A percentile compares a stretch with the other conserved stretches of the same genome.
These are phyloP conservation scores for Yasuhikotakia modesta DNA, from an alignment of 2,797 vertebrate genomes.

Conservation along the genomic window DNA sequence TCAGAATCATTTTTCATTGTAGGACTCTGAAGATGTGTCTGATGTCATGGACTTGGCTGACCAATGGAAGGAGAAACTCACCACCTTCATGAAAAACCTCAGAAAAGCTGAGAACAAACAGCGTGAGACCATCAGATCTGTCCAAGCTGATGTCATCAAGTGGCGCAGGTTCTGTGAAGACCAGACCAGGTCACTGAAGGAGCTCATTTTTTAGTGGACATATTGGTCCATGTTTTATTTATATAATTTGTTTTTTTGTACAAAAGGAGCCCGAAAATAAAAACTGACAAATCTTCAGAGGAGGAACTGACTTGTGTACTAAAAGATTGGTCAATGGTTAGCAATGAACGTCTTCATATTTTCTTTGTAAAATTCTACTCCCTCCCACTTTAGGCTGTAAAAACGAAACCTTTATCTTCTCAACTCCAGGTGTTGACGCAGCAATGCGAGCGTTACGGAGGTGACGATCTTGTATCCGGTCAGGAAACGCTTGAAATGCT, in stretches of 20 bases:
- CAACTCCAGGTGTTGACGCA: constrained; percentile 70
- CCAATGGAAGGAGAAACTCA: constrained; percentile 73
- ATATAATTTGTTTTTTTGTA: neutral
- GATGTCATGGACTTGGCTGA: constrained; percentile 70
- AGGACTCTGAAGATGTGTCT: constrained; percentile 81
- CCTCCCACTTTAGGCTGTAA: neutral
- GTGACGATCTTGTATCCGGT: constrained; percentile 70
- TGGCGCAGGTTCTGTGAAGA: constrained; percentile 70
- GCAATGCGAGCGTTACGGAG: constrained; percentile 72
- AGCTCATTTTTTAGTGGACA: neutral
- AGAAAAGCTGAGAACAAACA: constrained; percentile 69
- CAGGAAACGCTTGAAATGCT: constrained; percentile 73
- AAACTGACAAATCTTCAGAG: constrained; percentile 59
- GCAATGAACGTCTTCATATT: constrained; percentile 29
- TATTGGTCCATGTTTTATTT: neutral
- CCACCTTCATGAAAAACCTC: constrained; percentile 66
- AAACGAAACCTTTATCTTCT: neutral
- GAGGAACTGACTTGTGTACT: constrained; percentile 67
- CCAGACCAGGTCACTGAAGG: constrained; percentile 68
- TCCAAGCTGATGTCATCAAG: constrained; percentile 69
- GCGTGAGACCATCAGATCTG: constrained; percentile 62
- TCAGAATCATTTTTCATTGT: constrained; percentile 15
- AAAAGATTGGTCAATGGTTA: constrained; percentile 73
- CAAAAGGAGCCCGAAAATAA: constrained; percentile 57
- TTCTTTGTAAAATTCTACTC: neutral